Evolutionary conservation across 2,888 invertebrate species (phyloP).

Genomic region (Vanessa cardui): DNA sequence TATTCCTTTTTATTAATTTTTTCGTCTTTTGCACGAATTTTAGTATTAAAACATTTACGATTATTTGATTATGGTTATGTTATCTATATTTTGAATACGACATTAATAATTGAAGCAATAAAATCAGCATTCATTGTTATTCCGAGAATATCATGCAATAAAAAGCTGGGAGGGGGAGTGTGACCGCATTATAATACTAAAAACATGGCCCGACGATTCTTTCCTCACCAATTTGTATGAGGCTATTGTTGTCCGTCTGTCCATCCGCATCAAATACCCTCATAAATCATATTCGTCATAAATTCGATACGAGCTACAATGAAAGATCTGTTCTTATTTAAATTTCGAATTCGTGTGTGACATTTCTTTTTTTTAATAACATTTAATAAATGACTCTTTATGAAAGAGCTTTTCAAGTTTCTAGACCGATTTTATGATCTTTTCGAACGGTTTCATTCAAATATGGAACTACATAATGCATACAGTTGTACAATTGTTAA

Average conservation of each 20-base stretch:
- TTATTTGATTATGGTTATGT: not conserved
- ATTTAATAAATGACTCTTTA: slow-evolving; percentile 29
- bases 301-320: slow-evolving; percentile 79
- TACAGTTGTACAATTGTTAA: slow-evolving; percentile 3
- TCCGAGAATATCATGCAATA: slow-evolving; percentile 65
- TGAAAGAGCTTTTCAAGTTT: slow-evolving; percentile 28
- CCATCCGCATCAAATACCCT: slow-evolving; percentile 77
- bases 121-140: slow-evolving; percentile 40
- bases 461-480: not conserved
- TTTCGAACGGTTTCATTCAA: slow-evolving; percentile 7
- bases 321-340: slow-evolving; percentile 76
- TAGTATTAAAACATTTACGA: not conserved
- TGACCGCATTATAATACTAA: slow-evolving; percentile 78
- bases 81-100: not conserved
- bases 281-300: slow-evolving; percentile 81
- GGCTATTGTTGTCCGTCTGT: slow-evolving; percentile 75
- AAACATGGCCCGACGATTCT: slow-evolving; percentile 63
- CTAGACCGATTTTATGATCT: slow-evolving; percentile 4
- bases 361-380: slow-evolving; percentile 46
- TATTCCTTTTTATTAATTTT: slow-evolving; percentile 7
- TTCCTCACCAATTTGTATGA: slow-evolving; percentile 63
- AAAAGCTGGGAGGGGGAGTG: slow-evolving; percentile 63
- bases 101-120: not conserved
- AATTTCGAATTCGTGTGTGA: slow-evolving; percentile 58
- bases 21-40: not conserved